Base-by-base conservation (phyloP, 2,888 invertebrate genomes). In the Nomada ferruginata region DNA sequence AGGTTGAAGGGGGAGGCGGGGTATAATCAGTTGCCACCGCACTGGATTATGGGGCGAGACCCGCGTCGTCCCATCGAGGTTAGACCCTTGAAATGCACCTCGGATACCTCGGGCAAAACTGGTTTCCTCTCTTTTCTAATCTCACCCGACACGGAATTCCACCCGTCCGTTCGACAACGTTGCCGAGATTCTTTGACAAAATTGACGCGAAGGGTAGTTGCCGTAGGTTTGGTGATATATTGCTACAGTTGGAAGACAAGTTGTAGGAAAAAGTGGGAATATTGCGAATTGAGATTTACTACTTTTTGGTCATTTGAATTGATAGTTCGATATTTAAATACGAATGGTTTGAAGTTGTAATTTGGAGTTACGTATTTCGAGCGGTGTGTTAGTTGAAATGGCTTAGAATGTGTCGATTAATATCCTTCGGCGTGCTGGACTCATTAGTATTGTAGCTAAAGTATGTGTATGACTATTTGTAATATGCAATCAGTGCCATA, bases 11-110 rank as follows among this genome's bases (percentile, higher is more conserved):
- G 76, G 89, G 83, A 89, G 88, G 84, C 83, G 91, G 91, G 91
- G 90, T 92, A 92, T 93, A 93, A 93, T 93, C 93, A 93, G 93
- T 93, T 93, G 93, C 93, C 91, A 93, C 93, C 93, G 91, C 92
- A 93, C 91, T 92, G 93, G 93, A 93, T 93, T 93, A 93, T 93
- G 91, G 92, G 88, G 88, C 90, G 89, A 90, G 88, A 90, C 88
- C 89, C 87, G 84, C 83, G 75, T 83, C 88, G 89, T 90, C 91
- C 91, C 90, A 82, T 88, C 90, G 89, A 89, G 89, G 91, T 92
- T 92, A 89, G 90, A 90, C 88, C 89, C 90, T 89, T 75, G 89
- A 89, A 91, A 91, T 90, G 91, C 90, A 90, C 88, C 89, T 88
- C 87, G 87, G 86, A 82, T 84, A 87, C 89, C 89, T 85, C 85